Percentiles rank a stretch among this genome's conserved stretches.
phyloP scores from a whole-genome alignment of 2,797 vertebrate species.

The Mormyrops attenuatus region DNA sequence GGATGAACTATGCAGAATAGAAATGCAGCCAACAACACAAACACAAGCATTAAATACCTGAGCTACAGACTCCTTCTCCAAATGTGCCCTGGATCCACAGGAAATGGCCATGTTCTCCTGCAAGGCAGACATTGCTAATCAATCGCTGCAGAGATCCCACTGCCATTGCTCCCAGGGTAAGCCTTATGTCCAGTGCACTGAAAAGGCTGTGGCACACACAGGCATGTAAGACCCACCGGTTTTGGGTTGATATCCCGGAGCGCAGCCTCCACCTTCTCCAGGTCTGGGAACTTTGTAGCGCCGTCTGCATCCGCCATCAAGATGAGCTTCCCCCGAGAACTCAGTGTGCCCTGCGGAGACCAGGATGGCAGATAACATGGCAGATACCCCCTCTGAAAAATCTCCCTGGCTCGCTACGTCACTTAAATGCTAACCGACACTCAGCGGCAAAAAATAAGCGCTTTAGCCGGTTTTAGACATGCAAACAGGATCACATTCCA shows the following conservation, averaged over 20 bases:
- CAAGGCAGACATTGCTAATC: conserved; percentile 30
- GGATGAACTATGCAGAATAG: not conserved
- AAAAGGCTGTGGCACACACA: not conserved
- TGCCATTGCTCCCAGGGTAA: not conserved
- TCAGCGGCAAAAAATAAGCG: not conserved
- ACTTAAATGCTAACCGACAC: not conserved
- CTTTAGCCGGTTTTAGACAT: not conserved
- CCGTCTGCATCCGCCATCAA: conserved; percentile 98
- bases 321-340: conserved; percentile 75
- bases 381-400: not conserved
- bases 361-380: not conserved
- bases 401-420: not conserved
- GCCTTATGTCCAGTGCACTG: not conserved
- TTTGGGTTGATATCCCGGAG: conserved; percentile 69
- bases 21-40: not conserved
- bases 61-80: conserved; percentile 86
- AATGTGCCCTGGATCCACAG: conserved; percentile 91
- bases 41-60: conserved; percentile 63
- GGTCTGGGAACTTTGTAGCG: conserved; percentile 88
- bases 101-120: conserved; percentile 87
- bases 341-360: conserved; percentile 73
- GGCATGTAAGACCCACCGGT: conserved; percentile 60
- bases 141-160: not conserved
- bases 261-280: conserved; percentile 84
- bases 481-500: not conserved